Conservation (phyloP, 2,888 invertebrate genomes). For the Xestia rhomboidea region DNA sequence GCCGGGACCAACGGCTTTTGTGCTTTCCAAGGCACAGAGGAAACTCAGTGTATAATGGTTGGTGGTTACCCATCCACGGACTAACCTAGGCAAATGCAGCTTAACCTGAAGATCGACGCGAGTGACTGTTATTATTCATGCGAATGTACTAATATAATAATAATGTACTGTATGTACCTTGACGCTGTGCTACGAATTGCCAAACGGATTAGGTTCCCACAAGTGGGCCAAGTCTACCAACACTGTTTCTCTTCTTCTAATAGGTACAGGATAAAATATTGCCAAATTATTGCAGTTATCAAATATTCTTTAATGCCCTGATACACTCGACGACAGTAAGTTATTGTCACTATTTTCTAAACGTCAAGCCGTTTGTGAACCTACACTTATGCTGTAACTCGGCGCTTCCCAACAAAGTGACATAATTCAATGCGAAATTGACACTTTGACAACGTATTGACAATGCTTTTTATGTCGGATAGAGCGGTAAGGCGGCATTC, state of each 20-base stretch:
- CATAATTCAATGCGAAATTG: conserved; percentile 64
- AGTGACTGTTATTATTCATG: no score
- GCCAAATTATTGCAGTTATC: conserved; percentile 1
- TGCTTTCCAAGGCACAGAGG: no score
- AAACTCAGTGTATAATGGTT: no score
- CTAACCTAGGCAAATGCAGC: no score
- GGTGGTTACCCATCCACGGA: no score
- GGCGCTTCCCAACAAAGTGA: conserved; percentile 52
- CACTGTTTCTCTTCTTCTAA: background rate
- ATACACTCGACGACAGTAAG: conserved; percentile 7
- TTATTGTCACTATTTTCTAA: conserved; percentile 37
- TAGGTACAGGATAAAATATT: background rate
- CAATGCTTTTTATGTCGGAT: conserved; percentile 59
- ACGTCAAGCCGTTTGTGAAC: conserved; percentile 23
- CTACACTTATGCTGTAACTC: conserved; percentile 33
- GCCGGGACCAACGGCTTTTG: no score
- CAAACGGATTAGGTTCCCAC: background rate
- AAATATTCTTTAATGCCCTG: background rate
- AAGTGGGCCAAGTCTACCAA: background rate
- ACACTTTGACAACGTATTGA: conserved; percentile 60
- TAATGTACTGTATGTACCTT: background rate
- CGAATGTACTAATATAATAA: background rate
- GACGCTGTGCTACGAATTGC: background rate
- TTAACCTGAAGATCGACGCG: no score
- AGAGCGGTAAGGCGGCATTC: conserved; percentile 28